These are phyloP conservation scores for Clytia hemisphaerica DNA, from an alignment of 30 jellyfish, hydroid and myxozoan genomes.

Conservation along the genomic window DNA sequence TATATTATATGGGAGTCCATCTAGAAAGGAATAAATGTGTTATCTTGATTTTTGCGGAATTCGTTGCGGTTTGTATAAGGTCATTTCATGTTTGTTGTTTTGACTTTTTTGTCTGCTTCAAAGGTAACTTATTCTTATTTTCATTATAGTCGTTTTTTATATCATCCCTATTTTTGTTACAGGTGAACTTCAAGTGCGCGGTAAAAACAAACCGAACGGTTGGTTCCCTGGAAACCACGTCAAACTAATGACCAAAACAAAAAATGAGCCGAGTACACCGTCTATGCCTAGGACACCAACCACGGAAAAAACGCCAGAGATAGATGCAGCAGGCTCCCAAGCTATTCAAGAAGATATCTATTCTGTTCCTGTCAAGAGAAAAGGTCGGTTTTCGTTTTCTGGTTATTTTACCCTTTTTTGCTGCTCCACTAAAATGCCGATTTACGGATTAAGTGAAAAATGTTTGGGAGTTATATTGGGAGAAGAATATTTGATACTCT, in stretches of 20 bases:
- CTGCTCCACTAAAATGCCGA: no score
- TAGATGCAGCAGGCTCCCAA: constrained; percentile 1
- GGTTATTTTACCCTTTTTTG: no score
- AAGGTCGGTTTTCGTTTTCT: constrained; percentile 16
- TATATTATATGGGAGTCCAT: no score
- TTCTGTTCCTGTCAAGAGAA: constrained; percentile 59
- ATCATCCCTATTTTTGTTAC: no score
- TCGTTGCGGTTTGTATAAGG: no score
- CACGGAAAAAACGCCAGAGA: background rate
- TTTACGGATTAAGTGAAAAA: no score
- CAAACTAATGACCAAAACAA: constrained; percentile 43
- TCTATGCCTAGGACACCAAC: constrained; percentile 24
- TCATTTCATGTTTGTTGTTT: background rate
- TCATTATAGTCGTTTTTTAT: no score
- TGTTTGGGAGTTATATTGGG: no score
- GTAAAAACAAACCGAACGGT: constrained; percentile 89
- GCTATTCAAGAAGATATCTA: constrained; percentile 61
- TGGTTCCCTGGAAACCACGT: constrained; percentile 98
- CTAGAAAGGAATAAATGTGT: no score
- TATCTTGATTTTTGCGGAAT: no score
- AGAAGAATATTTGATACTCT: no score
- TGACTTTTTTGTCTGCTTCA: background rate
- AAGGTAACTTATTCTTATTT: no score
- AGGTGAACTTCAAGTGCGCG: constrained; percentile 83
- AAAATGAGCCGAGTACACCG: constrained; percentile 37